Percentiles rank a stretch among this genome's conserved stretches.
Evolutionary conservation across 2,113 vertebrate species (phyloP).

Genomic region (Theropithecus gelada): DNA sequence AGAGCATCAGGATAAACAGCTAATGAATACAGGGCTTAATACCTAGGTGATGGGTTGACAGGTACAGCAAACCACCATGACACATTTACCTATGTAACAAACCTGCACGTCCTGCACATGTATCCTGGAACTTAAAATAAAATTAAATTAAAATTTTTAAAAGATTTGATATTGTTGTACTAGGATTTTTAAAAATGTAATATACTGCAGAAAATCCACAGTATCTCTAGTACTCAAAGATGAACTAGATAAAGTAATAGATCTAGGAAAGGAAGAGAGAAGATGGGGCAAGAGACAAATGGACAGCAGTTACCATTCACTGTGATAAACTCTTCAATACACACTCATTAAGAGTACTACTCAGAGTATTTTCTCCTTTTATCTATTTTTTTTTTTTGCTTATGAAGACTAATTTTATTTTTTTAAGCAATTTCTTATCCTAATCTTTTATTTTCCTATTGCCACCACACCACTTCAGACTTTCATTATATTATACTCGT

Average conservation of each 20-base stretch:
- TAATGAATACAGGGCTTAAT: too few species aligned
- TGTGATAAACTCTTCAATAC: neutral
- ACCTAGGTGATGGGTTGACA: too few species aligned
- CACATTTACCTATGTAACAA: too few species aligned
- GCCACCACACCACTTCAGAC: neutral
- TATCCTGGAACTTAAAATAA: too few species aligned
- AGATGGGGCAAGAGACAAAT: neutral
- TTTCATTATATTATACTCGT: neutral
- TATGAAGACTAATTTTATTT: neutral
- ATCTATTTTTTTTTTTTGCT: neutral
- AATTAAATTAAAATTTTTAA: too few species aligned
- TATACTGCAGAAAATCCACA: neutral
- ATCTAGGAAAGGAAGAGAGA: too few species aligned
- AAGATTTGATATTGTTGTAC: too few species aligned
- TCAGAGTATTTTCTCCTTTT: neutral
- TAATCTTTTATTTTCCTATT: neutral
- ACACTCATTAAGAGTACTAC: neutral
- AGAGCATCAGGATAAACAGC: too few species aligned
- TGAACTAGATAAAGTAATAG: neutral
- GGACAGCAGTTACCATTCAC: neutral
- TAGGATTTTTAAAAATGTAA: too few species aligned
- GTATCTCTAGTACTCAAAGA: neutral
- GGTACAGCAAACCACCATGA: too few species aligned
- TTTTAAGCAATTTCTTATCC: neutral
- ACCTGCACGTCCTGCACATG: too few species aligned